phyloP scores from a whole-genome alignment of 2,797 vertebrate genomes.

The Megaceryle alcyon region DNA sequence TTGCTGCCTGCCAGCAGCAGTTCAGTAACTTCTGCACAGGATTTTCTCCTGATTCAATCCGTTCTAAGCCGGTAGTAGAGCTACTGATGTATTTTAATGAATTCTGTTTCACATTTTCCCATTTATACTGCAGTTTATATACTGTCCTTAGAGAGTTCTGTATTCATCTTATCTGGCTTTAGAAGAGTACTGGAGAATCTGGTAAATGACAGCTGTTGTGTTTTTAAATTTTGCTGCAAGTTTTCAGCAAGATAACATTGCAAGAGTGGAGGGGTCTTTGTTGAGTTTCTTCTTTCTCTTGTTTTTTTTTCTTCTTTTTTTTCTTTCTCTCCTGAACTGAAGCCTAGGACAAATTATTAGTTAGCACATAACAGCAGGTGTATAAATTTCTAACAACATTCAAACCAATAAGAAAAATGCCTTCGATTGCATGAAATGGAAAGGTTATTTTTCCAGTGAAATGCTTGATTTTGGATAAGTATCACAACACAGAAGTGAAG shows the following conservation, averaged over 20 bases:
- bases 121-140: constrained; percentile 60
- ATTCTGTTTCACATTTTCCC: constrained; percentile 59
- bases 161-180: constrained; percentile 61
- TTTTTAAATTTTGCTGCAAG: constrained; percentile 44
- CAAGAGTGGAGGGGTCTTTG: background rate
- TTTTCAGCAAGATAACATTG: constrained; percentile 28
- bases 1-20: constrained; percentile 56
- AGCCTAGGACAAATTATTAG: background rate
- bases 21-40: constrained; percentile 51
- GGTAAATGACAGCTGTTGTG: constrained; percentile 55
- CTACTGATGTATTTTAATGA: constrained; percentile 60
- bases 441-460: background rate
- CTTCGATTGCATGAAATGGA: background rate
- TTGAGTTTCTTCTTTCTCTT: background rate
- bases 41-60: constrained; percentile 63
- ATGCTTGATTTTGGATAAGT: background rate
- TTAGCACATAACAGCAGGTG: background rate
- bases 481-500: background rate
- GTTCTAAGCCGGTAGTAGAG: constrained; percentile 30
- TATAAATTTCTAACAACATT: background rate
- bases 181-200: constrained; percentile 39
- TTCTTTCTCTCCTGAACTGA: background rate
- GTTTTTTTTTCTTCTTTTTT: background rate
- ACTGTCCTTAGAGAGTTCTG: constrained; percentile 54
- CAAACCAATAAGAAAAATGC: background rate